phyloP scores from a whole-genome alignment of 2,888 invertebrate genomes.

The Tribolium freemani region DNA sequence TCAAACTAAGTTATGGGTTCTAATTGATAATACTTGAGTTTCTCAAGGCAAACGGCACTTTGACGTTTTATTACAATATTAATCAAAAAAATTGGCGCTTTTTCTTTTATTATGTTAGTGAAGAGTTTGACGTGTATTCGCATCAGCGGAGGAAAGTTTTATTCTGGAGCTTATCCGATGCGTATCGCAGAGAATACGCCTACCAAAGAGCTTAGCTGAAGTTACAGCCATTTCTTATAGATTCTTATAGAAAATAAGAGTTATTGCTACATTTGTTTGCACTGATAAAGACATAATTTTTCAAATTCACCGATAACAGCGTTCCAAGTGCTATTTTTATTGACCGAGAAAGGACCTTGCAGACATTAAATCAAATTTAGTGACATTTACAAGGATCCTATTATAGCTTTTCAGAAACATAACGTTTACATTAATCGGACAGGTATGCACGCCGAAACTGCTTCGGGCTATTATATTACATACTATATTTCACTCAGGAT shows the following conservation, averaged over 20 bases:
- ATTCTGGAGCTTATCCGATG: constrained; percentile 18
- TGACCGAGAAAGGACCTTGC: constrained; percentile 5
- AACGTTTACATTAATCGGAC: constrained; percentile 11
- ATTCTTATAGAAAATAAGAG: constrained; percentile 24
- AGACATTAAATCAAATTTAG: constrained; percentile 18
- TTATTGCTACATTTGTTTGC: constrained; percentile 31
- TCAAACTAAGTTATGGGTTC: no score
- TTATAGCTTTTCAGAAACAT: background rate
- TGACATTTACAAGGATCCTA: constrained; percentile 16
- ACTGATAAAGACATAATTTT: constrained; percentile 21
- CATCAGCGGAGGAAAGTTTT: constrained; percentile 7
- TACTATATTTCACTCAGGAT: background rate
- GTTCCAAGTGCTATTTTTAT: constrained; percentile 9
- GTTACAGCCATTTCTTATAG: constrained; percentile 18
- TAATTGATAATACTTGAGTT: no score
- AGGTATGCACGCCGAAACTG: background rate
- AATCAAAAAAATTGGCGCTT: constrained; percentile 11
- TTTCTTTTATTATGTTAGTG: constrained; percentile 9
- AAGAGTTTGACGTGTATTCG: background rate
- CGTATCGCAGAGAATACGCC: constrained; percentile 15
- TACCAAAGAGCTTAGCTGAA: constrained; percentile 13
- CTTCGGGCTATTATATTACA: no score
- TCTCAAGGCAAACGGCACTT: no score
- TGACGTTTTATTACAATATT: background rate
- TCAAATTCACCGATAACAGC: constrained; percentile 10